Base-by-base conservation (phyloP, 2,888 invertebrate genomes). In the Agrochola lychnidis region DNA sequence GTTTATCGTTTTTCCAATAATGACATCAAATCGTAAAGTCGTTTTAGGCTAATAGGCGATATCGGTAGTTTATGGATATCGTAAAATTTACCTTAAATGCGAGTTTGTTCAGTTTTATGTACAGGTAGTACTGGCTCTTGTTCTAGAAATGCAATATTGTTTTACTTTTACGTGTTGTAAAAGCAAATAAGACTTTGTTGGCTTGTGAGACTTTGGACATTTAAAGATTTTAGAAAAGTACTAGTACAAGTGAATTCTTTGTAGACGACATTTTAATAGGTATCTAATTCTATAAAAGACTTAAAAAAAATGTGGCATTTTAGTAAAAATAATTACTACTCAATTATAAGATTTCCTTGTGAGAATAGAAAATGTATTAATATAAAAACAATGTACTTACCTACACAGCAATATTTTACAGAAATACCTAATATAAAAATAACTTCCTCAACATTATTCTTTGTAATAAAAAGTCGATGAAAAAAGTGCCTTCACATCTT, bases 1-100 rank as follows among this genome's bases (percentile, higher is more conserved):
- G 90, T 93, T 93, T 91, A 93, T 91, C 88, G 91, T 88, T 90
- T 92, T 89, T 87, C 89, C 93, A 84, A 92, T 93, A 92, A 90
- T 89, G 85, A 90, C 85, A 88, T 91, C 82, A 90, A 89, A 90
- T 89, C 88, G 89, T 90, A 90, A 91, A 92, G 73, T 82, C 78
- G 80, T 84, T 88, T 87, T 78, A 87, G 78, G 79, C 67, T 89
- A 89, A 85, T 78, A 74, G 69, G 67, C 68, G 73, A 74, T 80
- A 81, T 79, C 48, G 71, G 64, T 68, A 62, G 63, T 69, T 71
- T 78, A 81, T 87, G 76, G 71, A 59, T 78, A 73, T 76, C 72
- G 75, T 87, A 67, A 80, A 79, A 68, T 62, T 69, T 83, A 74
- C 79, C 71, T 72, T 70, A 42, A 74, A 85, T 74, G 70, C 30